phyloP scores from a whole-genome alignment of 2,797 vertebrate genomes.

The Momotus momota region DNA sequence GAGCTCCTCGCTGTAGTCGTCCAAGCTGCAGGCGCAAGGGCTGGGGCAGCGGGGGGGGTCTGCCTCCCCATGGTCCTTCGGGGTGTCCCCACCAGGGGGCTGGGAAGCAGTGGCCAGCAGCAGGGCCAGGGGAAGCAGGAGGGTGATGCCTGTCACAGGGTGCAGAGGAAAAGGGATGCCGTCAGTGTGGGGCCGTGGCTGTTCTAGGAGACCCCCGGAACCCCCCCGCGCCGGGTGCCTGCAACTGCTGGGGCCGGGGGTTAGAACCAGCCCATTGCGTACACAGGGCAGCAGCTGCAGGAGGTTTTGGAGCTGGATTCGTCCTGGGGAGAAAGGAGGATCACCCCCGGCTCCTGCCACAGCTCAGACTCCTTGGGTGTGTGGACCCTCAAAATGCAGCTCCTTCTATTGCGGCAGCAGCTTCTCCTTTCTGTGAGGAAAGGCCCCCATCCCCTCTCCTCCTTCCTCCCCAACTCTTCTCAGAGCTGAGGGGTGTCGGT shows the following conservation, averaged over 20 bases:
- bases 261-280: not conserved
- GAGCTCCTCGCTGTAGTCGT: slow-evolving; percentile 88
- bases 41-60: slow-evolving; percentile 85
- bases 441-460: not conserved
- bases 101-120: not conserved
- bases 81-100: slow-evolving; percentile 57
- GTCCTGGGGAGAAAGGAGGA: not conserved
- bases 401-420: not conserved
- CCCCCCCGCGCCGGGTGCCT: accelerated
- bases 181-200: not conserved
- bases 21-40: slow-evolving; percentile 85
- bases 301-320: not conserved
- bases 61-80: slow-evolving; percentile 4
- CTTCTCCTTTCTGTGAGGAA: not conserved
- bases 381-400: not conserved
- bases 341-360: accelerated
- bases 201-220: accelerated
- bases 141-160: not conserved
- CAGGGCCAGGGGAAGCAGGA: slow-evolving; percentile 62
- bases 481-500: accelerated
- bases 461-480: not conserved
- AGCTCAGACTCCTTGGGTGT: not conserved
- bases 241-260: accelerated
- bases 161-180: not conserved
- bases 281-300: not conserved